Conservation (phyloP, 2,888 invertebrate species). For the Brenthis ino region DNA sequence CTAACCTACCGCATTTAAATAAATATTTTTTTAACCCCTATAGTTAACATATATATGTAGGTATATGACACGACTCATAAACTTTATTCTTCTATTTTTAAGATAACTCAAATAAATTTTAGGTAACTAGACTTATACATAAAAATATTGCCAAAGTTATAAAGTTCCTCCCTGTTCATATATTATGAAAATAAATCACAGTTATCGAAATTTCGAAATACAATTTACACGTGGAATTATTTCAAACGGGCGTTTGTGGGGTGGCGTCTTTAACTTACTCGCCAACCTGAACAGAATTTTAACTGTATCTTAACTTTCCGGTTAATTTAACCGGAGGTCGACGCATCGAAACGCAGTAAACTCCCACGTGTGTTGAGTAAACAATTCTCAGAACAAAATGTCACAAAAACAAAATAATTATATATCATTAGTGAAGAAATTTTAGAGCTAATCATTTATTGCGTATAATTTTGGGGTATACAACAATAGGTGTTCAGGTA, state of each 20-base stretch:
- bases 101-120: neutral
- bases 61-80: too few species aligned
- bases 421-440: slow-evolving; percentile 50
- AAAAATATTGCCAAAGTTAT: neutral
- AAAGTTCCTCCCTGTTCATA: neutral
- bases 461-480: slow-evolving; percentile 27
- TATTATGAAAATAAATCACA: slow-evolving; percentile 13
- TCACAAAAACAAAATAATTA: slow-evolving; percentile 72
- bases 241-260: slow-evolving; percentile 23
- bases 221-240: slow-evolving; percentile 23
- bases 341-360: slow-evolving; percentile 62
- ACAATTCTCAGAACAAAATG: slow-evolving; percentile 76
- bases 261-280: slow-evolving; percentile 38
- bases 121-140: neutral
- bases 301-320: slow-evolving; percentile 76
- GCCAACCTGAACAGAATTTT: slow-evolving; percentile 71
- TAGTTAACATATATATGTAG: too few species aligned
- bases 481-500: slow-evolving; percentile 29
- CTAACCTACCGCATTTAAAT: too few species aligned
- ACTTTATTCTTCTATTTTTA: neutral
- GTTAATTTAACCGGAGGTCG: slow-evolving; percentile 76
- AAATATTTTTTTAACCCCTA: too few species aligned
- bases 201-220: slow-evolving; percentile 24
- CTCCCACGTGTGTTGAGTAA: slow-evolving; percentile 73
- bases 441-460: slow-evolving; percentile 37